Percentiles rank a stretch among this genome's conserved stretches.
Conservation (phyloP, 2,113 vertebrate genomes). For the Ia io region DNA sequence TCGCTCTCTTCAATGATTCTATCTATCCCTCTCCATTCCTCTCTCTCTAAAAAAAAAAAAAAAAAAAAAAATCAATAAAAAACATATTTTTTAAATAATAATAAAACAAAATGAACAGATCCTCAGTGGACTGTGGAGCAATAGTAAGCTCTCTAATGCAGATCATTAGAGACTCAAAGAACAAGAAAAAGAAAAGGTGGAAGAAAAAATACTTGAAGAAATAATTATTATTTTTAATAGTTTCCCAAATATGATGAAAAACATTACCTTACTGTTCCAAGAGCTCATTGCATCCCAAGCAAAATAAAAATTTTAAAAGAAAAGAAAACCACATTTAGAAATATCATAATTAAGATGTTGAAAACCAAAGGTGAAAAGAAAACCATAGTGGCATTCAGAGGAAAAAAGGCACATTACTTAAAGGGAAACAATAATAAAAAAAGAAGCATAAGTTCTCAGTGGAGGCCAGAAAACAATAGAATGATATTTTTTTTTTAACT, state of each 20-base stretch:
- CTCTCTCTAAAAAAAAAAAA: no score
- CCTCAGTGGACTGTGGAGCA: not conserved
- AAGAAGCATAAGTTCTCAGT: not conserved
- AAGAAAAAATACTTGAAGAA: not conserved
- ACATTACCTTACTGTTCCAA: not conserved
- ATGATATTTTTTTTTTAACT: not conserved
- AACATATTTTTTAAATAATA: no score
- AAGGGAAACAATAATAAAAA: not conserved
- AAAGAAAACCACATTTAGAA: not conserved
- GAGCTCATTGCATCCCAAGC: not conserved
- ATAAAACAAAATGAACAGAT: not conserved
- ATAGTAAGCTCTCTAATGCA: not conserved
- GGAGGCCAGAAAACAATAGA: not conserved
- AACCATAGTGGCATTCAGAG: not conserved
- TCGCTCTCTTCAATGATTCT: no score
- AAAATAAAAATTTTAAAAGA: not conserved
- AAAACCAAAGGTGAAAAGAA: constrained; percentile 10
- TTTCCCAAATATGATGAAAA: not conserved
- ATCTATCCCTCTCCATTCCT: no score
- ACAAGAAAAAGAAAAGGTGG: not conserved
- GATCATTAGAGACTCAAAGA: not conserved
- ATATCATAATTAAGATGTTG: not conserved
- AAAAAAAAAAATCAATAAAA: no score
- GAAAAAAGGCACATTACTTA: not conserved
- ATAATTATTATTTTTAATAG: not conserved